Percentiles rank a stretch among this genome's conserved stretches.
These are phyloP conservation scores for Heliothis virescens DNA, from an alignment of 1,140 invertebrate genomes.

Conservation along the genomic window DNA sequence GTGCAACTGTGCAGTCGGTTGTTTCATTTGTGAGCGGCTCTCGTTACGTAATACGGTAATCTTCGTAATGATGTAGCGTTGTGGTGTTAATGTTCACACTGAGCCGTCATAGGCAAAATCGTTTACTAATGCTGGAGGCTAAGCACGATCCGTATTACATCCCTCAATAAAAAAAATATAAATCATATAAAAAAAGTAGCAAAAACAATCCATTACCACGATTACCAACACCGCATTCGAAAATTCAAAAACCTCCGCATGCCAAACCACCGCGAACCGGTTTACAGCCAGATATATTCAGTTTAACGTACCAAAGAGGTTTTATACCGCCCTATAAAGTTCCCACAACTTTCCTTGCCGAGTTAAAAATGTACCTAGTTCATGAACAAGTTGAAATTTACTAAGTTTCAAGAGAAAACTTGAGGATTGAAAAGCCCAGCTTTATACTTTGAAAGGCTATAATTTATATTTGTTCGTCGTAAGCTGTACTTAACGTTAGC, in stretches of 20 bases:
- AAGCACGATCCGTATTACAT: no score
- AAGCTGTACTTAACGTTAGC: not conserved
- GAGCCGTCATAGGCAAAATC: no score
- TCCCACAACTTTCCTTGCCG: not conserved
- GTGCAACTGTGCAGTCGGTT: not conserved
- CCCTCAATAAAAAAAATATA: no score
- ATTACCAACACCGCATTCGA: no score
- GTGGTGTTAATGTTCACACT: no score
- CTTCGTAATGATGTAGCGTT: no score
- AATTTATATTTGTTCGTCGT: slow-evolving; percentile 15
- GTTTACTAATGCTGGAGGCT: no score
- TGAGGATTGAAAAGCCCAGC: slow-evolving; percentile 32
- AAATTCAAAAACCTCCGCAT: slow-evolving; percentile 11
- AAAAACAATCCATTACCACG: no score
- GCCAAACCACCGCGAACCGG: slow-evolving; percentile 10
- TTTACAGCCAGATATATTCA: slow-evolving; percentile 35
- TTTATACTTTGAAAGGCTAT: slow-evolving; percentile 6
- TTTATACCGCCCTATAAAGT: slow-evolving; percentile 30
- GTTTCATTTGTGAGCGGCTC: no score
- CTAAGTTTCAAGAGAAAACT: slow-evolving; percentile 36
- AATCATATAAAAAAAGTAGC: no score
- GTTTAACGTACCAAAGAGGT: slow-evolving; percentile 19
- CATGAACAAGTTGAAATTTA: slow-evolving; percentile 41
- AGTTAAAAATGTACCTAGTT: slow-evolving; percentile 40
- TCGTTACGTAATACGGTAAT: no score